A percentile compares a stretch with the other conserved stretches of the same genome.
Conservation (phyloP, 2,888 invertebrate species). For the Hofmannophila pseudospretella region DNA sequence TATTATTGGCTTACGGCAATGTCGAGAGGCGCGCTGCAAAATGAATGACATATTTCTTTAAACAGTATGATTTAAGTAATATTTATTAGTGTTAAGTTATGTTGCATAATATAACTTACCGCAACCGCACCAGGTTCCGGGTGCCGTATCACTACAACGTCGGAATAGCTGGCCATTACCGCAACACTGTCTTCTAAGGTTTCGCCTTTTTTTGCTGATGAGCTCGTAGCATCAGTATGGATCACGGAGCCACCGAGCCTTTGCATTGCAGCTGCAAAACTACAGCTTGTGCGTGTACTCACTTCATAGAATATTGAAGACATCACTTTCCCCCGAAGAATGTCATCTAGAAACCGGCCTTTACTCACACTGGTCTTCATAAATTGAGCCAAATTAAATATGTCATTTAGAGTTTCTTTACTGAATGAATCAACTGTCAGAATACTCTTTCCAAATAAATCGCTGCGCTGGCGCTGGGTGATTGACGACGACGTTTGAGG, state of each 20-base stretch:
- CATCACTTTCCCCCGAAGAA: slow-evolving; percentile 95
- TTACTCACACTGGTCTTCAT: slow-evolving; percentile 89
- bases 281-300: slow-evolving; percentile 96
- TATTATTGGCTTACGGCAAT: slow-evolving; percentile 93
- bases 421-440: slow-evolving; percentile 90
- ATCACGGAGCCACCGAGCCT: slow-evolving; percentile 96
- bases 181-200: slow-evolving; percentile 92
- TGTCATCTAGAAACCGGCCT: slow-evolving; percentile 89
- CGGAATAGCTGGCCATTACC: slow-evolving; percentile 94
- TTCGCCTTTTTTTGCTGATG: slow-evolving; percentile 98
- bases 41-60: background rate
- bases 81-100: background rate
- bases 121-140: slow-evolving; percentile 94
- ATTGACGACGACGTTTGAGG: slow-evolving; percentile 50
- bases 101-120: slow-evolving; percentile 73
- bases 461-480: slow-evolving; percentile 67
- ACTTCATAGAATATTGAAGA: slow-evolving; percentile 98
- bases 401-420: slow-evolving; percentile 93
- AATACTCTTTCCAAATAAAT: slow-evolving; percentile 85
- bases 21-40: slow-evolving; percentile 86
- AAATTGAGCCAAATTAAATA: slow-evolving; percentile 95
- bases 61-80: background rate
- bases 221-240: slow-evolving; percentile 91
- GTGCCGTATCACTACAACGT: slow-evolving; percentile 96
- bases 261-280: slow-evolving; percentile 98